These are phyloP conservation scores for Trichoplusia ni DNA, from an alignment of 1,140 invertebrate genomes.

Conservation along the genomic window DNA sequence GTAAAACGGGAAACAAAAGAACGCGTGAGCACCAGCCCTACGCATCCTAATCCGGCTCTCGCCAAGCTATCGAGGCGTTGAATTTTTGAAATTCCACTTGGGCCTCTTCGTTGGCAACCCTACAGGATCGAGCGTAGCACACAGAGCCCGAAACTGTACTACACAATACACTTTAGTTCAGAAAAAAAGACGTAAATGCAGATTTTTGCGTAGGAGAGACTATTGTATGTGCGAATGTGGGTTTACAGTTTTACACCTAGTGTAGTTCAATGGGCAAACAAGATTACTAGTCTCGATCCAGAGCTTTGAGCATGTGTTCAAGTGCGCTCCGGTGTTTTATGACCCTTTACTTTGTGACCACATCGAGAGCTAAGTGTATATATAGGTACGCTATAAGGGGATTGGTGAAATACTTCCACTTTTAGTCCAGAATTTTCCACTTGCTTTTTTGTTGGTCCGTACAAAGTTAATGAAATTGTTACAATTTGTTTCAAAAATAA, in stretches of 20 bases:
- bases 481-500: too few relatives aligned
- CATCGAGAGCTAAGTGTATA: background rate
- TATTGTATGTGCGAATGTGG: background rate
- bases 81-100: slow-evolving; percentile 42
- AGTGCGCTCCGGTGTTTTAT: background rate
- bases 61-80: slow-evolving; percentile 37
- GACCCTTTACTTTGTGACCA: background rate
- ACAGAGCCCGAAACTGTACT: background rate
- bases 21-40: slow-evolving; percentile 21
- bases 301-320: background rate
- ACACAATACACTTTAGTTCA: slow-evolving; percentile 8
- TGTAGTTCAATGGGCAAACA: background rate
- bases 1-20: background rate
- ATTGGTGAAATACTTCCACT: too few relatives aligned
- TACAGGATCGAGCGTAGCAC: slow-evolving; percentile 14
- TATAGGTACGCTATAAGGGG: background rate
- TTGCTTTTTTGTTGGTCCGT: too few relatives aligned
- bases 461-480: too few relatives aligned
- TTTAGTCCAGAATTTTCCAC: too few relatives aligned
- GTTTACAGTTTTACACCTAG: background rate
- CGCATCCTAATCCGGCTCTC: slow-evolving; percentile 33
- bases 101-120: slow-evolving; percentile 2
- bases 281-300: background rate
- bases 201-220: background rate
- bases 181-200: slow-evolving; percentile 12